These are phyloP conservation scores for Luehdorfia chinensis DNA, from an alignment of 1,140 invertebrate genomes.

Conservation along the genomic window DNA sequence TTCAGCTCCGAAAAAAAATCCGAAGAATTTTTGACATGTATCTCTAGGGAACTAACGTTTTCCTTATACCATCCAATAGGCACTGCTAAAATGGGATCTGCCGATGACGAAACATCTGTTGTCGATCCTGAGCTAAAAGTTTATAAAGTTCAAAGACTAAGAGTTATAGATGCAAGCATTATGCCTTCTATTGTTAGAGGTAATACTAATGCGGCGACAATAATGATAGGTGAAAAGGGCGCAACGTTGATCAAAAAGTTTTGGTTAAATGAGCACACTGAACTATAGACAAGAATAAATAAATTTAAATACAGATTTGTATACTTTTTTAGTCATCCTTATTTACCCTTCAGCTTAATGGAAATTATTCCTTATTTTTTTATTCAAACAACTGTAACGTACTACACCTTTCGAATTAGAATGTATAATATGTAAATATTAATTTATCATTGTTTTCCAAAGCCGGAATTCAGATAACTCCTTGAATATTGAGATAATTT, in stretches of 20 bases:
- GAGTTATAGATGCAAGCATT: slow-evolving; percentile 85
- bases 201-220: slow-evolving; percentile 83
- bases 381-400: no score
- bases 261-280: slow-evolving; percentile 25
- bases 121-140: slow-evolving; percentile 83
- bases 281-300: slow-evolving; percentile 11
- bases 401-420: no score
- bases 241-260: slow-evolving; percentile 82
- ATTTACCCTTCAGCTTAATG: neutral
- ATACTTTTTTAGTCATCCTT: neutral
- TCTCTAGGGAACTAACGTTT: slow-evolving; percentile 58
- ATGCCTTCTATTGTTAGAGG: slow-evolving; percentile 84
- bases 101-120: slow-evolving; percentile 80
- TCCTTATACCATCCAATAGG: slow-evolving; percentile 81
- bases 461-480: no score
- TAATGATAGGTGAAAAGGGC: slow-evolving; percentile 85
- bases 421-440: no score
- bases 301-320: neutral
- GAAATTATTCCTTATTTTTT: no score
- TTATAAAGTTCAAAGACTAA: slow-evolving; percentile 78
- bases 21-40: slow-evolving; percentile 78
- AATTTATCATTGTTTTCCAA: no score
- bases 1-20: slow-evolving; percentile 45
- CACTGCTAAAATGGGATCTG: slow-evolving; percentile 88
- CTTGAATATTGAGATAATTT: no score